A percentile compares a stretch with the other conserved stretches of the same genome.
Conservation (phyloP, 2,888 invertebrate genomes). For the Cistogaster globosa region DNA sequence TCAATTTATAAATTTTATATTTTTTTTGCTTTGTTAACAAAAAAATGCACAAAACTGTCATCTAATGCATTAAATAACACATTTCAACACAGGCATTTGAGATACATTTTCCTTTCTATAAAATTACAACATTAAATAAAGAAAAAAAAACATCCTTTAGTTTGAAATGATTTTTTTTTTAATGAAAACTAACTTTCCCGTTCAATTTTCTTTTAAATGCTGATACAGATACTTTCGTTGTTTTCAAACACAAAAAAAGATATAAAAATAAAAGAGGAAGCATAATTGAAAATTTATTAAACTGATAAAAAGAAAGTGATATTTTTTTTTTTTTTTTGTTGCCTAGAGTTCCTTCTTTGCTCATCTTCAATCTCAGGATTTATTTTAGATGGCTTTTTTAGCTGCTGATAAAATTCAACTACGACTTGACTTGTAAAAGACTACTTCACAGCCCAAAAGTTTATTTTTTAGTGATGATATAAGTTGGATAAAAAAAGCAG, state of each 20-base stretch:
- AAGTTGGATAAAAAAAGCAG: too few species aligned
- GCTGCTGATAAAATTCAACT: too few species aligned
- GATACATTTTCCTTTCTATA: slow-evolving; percentile 50
- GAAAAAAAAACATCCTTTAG: slow-evolving; percentile 37
- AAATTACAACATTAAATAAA: not conserved
- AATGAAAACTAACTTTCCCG: slow-evolving; percentile 13
- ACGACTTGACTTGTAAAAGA: too few species aligned
- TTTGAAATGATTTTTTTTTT: slow-evolving; percentile 22
- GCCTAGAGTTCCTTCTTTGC: too few species aligned
- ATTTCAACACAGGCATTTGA: not conserved
- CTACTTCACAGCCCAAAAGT: too few species aligned
- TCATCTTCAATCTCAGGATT: too few species aligned
- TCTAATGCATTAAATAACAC: slow-evolving; percentile 29
- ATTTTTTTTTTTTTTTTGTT: not conserved
- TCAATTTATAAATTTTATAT: not conserved
- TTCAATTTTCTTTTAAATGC: slow-evolving; percentile 14
- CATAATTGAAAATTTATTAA: not conserved
- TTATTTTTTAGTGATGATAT: too few species aligned
- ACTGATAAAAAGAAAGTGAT: not conserved
- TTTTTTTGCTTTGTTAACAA: not conserved
- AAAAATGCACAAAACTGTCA: slow-evolving; percentile 36
- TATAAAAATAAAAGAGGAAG: not conserved
- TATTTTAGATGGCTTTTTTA: too few species aligned
- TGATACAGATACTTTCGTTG: slow-evolving; percentile 25
- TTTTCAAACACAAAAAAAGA: not conserved